Evolutionary conservation across 2,797 vertebrate genomes (phyloP), one percentile per base, ranked within the genome.

Genomic region (Gallinago stenura): DNA sequence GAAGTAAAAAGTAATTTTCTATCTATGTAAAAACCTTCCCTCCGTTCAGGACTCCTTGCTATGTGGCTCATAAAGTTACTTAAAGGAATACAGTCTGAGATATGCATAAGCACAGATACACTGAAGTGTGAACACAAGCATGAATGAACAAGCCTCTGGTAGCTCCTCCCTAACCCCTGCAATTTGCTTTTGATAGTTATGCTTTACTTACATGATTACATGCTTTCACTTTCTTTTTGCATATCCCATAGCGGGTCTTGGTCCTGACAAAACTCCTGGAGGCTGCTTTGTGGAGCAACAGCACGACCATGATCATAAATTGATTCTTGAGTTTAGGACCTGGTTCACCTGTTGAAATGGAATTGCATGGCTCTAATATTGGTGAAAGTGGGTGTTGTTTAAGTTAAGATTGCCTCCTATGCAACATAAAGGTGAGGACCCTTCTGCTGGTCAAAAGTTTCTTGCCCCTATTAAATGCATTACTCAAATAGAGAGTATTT

Each of bases 151-250:
- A 54, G 28, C 28, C 45, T 31, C 51, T 45, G 9, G 6, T 30
- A 56, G 3, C 25, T 33, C 30, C 19, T 19, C 30, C 5, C 30
- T 19, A 12, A 30, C 11, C 12, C 31, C 54, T 20, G 12, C 12
- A 33, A 35, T 45, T 24, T 24, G 18, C 22, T 65, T 72, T 66
- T 45, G 31, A 33, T 45, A 43, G 8, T 5, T 22, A 25, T 9
- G 43, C 57, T 53, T 62, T 25, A 58, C n/a, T 39, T 39, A 39
- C 37, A 39, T 22, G 14, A 16, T 58, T 9, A 22, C 57, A 2
- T 12, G 37, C n/a, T 56, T 28, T 68, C 19, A 18, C 17, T 75
- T 72, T 57, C 22, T 61, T 83, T 56, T 71, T 37, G 46, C 98
- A 99, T 26, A 91, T 31, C 39, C 19, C 28, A 10, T 31, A 31